A percentile compares a stretch with the other conserved stretches of the same genome.
phyloP scores from a whole-genome alignment of 37 sponge, comb jelly and placozoan genomes.

The Tethya wilhelma region DNA sequence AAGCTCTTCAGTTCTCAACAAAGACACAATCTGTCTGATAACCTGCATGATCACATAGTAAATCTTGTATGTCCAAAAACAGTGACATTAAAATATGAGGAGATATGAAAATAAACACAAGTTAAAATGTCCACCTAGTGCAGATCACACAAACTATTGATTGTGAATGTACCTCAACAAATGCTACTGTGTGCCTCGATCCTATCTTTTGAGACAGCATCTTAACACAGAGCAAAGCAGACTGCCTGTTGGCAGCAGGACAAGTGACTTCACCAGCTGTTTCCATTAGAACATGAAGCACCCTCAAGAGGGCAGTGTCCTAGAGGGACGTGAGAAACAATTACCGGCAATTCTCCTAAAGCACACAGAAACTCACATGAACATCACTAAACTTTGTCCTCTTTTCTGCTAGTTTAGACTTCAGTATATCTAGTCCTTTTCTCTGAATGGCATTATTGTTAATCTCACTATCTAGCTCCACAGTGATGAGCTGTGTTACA shows the following conservation, averaged over 20 bases:
- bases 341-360: background rate
- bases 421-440: slow-evolving; percentile 49
- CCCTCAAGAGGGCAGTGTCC: slow-evolving; percentile 5
- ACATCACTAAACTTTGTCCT: slow-evolving; percentile 4
- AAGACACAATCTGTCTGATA: no score
- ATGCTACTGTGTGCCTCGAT: background rate
- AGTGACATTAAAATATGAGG: background rate
- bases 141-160: background rate
- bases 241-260: slow-evolving; percentile 22
- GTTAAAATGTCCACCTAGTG: background rate
- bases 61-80: no score
- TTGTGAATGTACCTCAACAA: background rate
- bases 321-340: background rate
- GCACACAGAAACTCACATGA: slow-evolving; percentile 34
- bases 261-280: slow-evolving; percentile 20
- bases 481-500: slow-evolving; percentile 33
- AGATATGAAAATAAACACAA: background rate
- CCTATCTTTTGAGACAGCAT: slow-evolving; percentile 22
- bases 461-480: background rate
- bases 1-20: background rate
- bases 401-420: slow-evolving; percentile 19
- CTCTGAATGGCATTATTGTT: slow-evolving; percentile 16
- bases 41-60: no score
- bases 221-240: slow-evolving; percentile 43
- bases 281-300: slow-evolving; percentile 43